Conservation (phyloP, 2,797 vertebrate genomes). For the Hippopotamyrus pictus region DNA sequence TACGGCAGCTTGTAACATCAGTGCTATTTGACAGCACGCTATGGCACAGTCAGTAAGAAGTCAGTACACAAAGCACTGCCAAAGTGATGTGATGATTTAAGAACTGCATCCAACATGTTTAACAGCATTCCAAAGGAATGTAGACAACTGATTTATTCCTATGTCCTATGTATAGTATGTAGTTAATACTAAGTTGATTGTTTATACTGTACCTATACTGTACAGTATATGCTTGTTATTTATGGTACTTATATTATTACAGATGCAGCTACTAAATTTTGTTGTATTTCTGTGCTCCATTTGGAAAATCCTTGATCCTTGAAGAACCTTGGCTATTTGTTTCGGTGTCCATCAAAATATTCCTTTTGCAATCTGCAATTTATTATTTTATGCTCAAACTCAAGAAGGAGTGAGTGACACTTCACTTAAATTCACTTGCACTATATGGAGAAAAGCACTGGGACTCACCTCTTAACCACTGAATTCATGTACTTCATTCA, state of each 20-base stretch:
- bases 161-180: not conserved
- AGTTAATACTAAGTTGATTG: not conserved
- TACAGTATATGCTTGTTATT: not conserved
- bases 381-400: not conserved
- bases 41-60: conserved; percentile 15
- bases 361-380: not conserved
- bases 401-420: not conserved
- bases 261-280: not conserved
- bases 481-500: not conserved
- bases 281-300: not conserved
- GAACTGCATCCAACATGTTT: not conserved
- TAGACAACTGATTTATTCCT: not conserved
- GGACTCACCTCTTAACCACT: not conserved
- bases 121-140: not conserved
- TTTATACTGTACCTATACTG: not conserved
- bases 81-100: not conserved
- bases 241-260: not conserved
- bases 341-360: not conserved
- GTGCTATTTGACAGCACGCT: not conserved
- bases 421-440: not conserved
- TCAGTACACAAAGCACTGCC: not conserved
- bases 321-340: not conserved
- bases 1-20: conserved; percentile 5
- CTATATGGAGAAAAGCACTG: not conserved
- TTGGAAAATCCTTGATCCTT: not conserved